Base-by-base conservation (phyloP, 2,888 invertebrate species). In the Chydorus sphaericus region DNA sequence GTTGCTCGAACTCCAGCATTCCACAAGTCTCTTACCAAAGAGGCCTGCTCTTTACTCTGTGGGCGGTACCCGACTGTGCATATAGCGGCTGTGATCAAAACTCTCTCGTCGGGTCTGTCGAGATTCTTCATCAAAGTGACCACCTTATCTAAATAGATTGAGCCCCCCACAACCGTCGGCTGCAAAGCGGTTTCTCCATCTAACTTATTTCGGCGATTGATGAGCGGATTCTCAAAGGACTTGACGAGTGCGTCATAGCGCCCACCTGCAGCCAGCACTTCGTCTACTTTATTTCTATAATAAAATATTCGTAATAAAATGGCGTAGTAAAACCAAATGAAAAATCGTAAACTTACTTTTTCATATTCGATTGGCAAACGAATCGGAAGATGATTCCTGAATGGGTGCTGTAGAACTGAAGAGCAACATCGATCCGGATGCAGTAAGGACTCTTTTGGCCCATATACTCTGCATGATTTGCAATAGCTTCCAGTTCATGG, bases 181-280 rank as follows among this genome's bases (percentile, higher is more conserved):
- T 51, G 39, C 18, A 33, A n/a, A 29, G 31, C 11, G 3, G 36
- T 28, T 14, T 48, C 49, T 14, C 36, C 31, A 36, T 26, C 31
- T 20, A 8, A n/a, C 28, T 26, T 44, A n/a, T n/a, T n/a, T 26
- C 23, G 5, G 10, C 44, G 44, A 10, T 26, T 7, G 23, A 29
- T 16, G 8, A 49, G 26, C 20, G 48, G 33, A 49, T 54, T 53
- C n/a, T 56, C 53, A 20, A 59, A 54, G 51, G 54, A 18, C 48
- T 48, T 30, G 28, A 94, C 77, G 73, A 93, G 76, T 10, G 77
- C 77, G 68, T 94, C 91, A 64, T 93, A 96, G 62, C 92, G 79
- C 37, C 93, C 92, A 0, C 94, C 94, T 7, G 81, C 84, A 0
- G 92, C 92, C 44, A 94, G 74, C 0, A 91, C 80, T 61, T 77